A percentile compares a stretch with the other conserved stretches of the same genome.
phyloP scores from a whole-genome alignment of 2,888 invertebrate genomes.

The Cyclophora albipunctata region DNA sequence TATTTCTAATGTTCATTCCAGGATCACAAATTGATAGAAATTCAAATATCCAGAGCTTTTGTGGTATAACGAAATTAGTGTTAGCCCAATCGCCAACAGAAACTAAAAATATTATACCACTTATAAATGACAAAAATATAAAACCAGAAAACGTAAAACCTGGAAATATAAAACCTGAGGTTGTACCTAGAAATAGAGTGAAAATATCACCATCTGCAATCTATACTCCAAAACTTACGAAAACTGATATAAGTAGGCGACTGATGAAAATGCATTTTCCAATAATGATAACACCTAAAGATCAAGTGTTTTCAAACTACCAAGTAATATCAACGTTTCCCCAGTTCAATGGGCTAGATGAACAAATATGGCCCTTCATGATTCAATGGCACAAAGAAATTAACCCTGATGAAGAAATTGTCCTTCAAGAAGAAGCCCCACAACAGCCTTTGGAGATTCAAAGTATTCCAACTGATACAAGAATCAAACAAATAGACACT shows the following conservation, averaged over 20 bases:
- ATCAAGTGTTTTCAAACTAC: conserved; percentile 39
- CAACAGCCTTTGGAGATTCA: no score
- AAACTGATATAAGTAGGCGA: conserved; percentile 44
- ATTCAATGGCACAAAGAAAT: conserved; percentile 32
- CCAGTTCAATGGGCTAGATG: conserved; percentile 47
- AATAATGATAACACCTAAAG: conserved; percentile 47
- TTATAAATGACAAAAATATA: conserved; percentile 10
- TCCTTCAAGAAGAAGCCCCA: no score
- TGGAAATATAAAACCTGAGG: neutral
- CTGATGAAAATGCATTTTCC: conserved; percentile 45
- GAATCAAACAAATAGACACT: no score
- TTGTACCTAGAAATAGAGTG: no score
- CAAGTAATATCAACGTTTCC: conserved; percentile 32
- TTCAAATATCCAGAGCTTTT: no score
- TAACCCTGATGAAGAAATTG: neutral
- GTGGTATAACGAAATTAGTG: no score
- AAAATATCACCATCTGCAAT: no score
- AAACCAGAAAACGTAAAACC: conserved; percentile 2
- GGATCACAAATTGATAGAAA: no score
- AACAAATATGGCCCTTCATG: conserved; percentile 62
- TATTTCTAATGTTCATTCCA: no score
- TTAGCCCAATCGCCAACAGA: no score
- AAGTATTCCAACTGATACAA: no score
- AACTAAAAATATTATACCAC: no score
- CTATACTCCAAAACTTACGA: conserved; percentile 30